A percentile compares a stretch with the other conserved stretches of the same genome.
Conservation (phyloP, 1,140 invertebrate species). For the Atta texana region DNA sequence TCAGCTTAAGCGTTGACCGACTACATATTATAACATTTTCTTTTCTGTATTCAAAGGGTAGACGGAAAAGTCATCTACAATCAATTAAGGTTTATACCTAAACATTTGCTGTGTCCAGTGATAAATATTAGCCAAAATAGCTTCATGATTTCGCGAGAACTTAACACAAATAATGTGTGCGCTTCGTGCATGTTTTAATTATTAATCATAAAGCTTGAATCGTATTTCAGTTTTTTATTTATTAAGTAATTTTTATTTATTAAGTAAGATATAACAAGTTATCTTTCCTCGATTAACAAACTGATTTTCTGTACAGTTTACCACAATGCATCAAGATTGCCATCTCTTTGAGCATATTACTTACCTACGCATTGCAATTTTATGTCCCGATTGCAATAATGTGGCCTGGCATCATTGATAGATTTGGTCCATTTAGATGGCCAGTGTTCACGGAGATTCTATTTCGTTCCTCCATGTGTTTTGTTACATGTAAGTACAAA, state of each 20-base stretch:
- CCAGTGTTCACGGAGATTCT: conserved; percentile 87
- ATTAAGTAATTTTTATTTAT: background rate
- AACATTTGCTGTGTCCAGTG: conserved; percentile 51
- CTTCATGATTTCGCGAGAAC: background rate
- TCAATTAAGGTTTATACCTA: conserved; percentile 69
- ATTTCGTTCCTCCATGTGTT: conserved; percentile 89
- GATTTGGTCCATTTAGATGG: conserved; percentile 86
- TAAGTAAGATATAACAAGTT: background rate
- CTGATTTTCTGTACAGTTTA: conserved; percentile 84
- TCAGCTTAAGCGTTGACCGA: background rate
- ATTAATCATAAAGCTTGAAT: conserved; percentile 15
- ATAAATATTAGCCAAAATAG: conserved; percentile 33
- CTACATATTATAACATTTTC: conserved; percentile 65
- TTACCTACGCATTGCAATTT: conserved; percentile 94
- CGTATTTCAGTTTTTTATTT: background rate
- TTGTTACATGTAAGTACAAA: conserved; percentile 91
- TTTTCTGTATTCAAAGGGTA: conserved; percentile 71
- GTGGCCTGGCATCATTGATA: conserved; percentile 86
- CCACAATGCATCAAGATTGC: conserved; percentile 88
- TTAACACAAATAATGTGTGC: background rate
- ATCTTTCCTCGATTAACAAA: conserved; percentile 1
- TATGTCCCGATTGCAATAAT: conserved; percentile 92
- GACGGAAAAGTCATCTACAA: conserved; percentile 62
- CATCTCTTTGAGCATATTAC: conserved; percentile 91
- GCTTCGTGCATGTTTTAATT: conserved; percentile 41